Evolutionary conservation across 2,888 invertebrate genomes (phyloP).

Genomic region (Ferdinandea cuprea): DNA sequence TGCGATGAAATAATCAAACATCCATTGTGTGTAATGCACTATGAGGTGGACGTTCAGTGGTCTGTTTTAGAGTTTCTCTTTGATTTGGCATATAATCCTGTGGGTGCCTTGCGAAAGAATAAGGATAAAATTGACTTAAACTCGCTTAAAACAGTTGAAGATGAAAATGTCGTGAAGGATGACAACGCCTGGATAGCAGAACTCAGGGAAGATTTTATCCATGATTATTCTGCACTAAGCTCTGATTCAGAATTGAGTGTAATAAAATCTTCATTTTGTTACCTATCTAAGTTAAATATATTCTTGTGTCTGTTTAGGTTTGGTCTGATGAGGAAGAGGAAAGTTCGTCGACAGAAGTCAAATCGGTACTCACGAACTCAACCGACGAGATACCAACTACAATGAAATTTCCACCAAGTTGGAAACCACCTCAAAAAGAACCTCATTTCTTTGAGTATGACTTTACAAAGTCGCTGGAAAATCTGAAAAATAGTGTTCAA

Average conservation of each 20-base stretch:
- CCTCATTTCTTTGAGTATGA: slow-evolving; percentile 76
- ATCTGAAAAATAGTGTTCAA: slow-evolving; percentile 81
- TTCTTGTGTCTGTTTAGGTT: slow-evolving; percentile 75
- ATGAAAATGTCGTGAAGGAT: slow-evolving; percentile 44
- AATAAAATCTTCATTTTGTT: slow-evolving; percentile 16
- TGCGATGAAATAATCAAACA: slow-evolving; percentile 78
- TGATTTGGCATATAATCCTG: slow-evolving; percentile 81
- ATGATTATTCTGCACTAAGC: slow-evolving; percentile 41
- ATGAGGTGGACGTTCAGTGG: slow-evolving; percentile 84
- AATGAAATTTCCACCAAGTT: slow-evolving; percentile 34
- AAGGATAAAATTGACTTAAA: slow-evolving; percentile 76
- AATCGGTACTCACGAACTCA: slow-evolving; percentile 10
- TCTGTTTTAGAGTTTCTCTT: slow-evolving; percentile 83
- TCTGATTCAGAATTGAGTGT: slow-evolving; percentile 80
- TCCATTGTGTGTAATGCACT: slow-evolving; percentile 78
- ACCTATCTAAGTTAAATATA: too few species aligned
- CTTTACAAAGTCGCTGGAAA: slow-evolving; percentile 77
- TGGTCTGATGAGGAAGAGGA: slow-evolving; percentile 79
- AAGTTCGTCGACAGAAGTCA: slow-evolving; percentile 44
- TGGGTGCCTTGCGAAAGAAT: slow-evolving; percentile 78
- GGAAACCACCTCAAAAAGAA: slow-evolving; percentile 76
- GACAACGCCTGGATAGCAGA: slow-evolving; percentile 74
- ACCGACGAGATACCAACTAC: slow-evolving; percentile 35
- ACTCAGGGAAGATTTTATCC: slow-evolving; percentile 77
- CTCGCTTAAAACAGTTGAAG: slow-evolving; percentile 13